Percentiles rank a stretch among this genome's conserved stretches.
These are phyloP conservation scores for Paragorgia papillata DNA, from an alignment of 92 coral and sea anemone genomes.

Conservation along the genomic window DNA sequence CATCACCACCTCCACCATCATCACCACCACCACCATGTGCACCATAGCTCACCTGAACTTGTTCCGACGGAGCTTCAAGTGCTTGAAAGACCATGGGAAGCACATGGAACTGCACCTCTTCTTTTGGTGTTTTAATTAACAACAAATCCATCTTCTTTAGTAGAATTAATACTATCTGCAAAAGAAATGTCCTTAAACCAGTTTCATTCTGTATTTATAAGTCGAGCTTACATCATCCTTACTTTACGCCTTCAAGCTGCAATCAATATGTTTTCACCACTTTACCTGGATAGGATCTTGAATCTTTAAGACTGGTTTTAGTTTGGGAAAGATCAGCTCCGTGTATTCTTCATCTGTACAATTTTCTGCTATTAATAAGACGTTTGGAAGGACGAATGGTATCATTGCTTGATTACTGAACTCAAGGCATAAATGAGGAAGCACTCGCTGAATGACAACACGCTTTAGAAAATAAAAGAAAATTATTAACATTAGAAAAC, in stretches of 20 bases:
- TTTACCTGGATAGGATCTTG: conserved; percentile 92
- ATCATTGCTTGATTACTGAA: conserved; percentile 88
- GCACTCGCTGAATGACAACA: conserved; percentile 83
- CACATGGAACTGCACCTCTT: conserved; percentile 82
- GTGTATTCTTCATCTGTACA: conserved; percentile 77
- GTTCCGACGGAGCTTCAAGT: conserved; percentile 84
- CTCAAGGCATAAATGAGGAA: conserved; percentile 91
- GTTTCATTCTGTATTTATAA: too few species aligned
- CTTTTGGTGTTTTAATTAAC: conserved; percentile 89
- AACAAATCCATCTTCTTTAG: conserved; percentile 89
- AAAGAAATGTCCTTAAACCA: too few species aligned
- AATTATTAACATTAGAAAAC: neutral
- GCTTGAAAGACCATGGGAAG: conserved; percentile 97
- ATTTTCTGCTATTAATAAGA: conserved; percentile 86
- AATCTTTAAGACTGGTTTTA: conserved; percentile 93
- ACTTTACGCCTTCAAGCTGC: neutral
- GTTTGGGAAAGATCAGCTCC: conserved; percentile 72
- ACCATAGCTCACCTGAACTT: conserved; percentile 85
- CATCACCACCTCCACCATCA: too few species aligned
- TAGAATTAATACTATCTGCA: conserved; percentile 79
- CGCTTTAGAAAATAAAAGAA: conserved; percentile 53
- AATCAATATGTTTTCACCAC: neutral
- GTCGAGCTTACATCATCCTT: too few species aligned
- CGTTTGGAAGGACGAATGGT: conserved; percentile 94
- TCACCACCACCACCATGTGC: too few species aligned